phyloP scores from a whole-genome alignment of 2,113 vertebrate genomes.

The Thalassoma bifasciatum region DNA sequence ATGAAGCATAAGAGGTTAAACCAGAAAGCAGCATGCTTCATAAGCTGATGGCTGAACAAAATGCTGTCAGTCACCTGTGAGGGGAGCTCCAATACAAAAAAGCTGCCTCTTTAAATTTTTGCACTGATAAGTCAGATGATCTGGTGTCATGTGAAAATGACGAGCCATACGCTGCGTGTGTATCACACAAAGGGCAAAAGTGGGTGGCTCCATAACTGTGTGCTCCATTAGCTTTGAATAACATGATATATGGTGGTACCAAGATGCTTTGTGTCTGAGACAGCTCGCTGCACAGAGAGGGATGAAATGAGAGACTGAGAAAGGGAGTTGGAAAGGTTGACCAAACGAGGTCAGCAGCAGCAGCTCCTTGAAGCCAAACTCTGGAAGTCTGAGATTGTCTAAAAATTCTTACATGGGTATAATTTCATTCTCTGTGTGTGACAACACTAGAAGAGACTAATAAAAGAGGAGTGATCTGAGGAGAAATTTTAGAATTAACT shows the following conservation, averaged over 20 bases:
- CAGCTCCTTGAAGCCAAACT: neutral
- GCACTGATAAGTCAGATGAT: conserved; percentile 18
- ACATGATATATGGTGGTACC: neutral
- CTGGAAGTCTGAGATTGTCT: neutral
- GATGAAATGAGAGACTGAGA: neutral
- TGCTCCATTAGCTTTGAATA: conserved; percentile 3
- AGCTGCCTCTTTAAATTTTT: neutral
- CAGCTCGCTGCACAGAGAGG: conserved; percentile 8
- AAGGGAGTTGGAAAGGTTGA: neutral
- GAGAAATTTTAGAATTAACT: too few species aligned
- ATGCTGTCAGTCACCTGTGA: conserved; percentile 30
- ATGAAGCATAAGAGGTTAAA: too few species aligned
- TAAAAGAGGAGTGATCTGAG: neutral
- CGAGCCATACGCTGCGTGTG: neutral
- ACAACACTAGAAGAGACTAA: neutral
- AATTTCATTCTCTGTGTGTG: too few species aligned
- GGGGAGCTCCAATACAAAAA: conserved; percentile 40
- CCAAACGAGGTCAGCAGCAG: neutral
- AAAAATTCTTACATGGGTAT: neutral
- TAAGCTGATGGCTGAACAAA: conserved; percentile 29
- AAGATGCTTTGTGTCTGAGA: neutral
- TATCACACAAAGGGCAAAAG: neutral
- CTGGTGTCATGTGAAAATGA: conserved; percentile 1
- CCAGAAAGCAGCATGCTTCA: neutral
- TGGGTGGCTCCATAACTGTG: neutral